Conservation (phyloP, 1,140 invertebrate species). For the Brachionus plicatilis region DNA sequence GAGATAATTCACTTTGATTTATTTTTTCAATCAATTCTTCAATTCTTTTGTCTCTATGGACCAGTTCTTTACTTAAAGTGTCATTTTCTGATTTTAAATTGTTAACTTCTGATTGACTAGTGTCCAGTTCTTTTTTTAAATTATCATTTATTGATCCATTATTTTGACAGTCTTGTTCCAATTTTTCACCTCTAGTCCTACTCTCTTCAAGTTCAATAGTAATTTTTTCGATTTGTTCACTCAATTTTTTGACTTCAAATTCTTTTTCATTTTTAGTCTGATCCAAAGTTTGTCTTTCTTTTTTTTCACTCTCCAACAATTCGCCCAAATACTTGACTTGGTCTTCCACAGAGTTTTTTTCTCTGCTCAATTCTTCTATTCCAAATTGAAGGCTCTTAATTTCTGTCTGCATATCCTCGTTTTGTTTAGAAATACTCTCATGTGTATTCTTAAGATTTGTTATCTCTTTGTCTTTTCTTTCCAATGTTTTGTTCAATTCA, state of each 20-base stretch:
- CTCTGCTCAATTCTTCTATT: neutral
- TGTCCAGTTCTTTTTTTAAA: neutral
- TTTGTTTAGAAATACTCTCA: neutral
- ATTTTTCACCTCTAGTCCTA: neutral
- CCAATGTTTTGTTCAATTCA: neutral
- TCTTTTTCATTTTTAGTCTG: neutral
- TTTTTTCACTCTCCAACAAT: neutral
- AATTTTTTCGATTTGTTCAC: neutral
- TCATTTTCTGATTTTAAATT: neutral
- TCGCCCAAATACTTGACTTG: neutral
- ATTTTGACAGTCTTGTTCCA: neutral
- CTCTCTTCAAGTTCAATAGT: neutral
- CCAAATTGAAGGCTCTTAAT: neutral
- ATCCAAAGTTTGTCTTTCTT: neutral
- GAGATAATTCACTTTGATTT: neutral
- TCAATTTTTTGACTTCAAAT: neutral
- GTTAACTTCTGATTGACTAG: neutral
- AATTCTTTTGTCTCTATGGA: neutral
- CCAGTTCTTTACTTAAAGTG: neutral
- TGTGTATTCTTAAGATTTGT: neutral
- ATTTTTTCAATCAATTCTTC: neutral
- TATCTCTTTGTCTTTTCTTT: neutral
- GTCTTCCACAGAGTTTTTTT: neutral
- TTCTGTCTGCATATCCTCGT: neutral
- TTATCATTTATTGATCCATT: neutral